Base-by-base conservation (phyloP, 2,797 vertebrate genomes). In the Eulemur coronatus region DNA sequence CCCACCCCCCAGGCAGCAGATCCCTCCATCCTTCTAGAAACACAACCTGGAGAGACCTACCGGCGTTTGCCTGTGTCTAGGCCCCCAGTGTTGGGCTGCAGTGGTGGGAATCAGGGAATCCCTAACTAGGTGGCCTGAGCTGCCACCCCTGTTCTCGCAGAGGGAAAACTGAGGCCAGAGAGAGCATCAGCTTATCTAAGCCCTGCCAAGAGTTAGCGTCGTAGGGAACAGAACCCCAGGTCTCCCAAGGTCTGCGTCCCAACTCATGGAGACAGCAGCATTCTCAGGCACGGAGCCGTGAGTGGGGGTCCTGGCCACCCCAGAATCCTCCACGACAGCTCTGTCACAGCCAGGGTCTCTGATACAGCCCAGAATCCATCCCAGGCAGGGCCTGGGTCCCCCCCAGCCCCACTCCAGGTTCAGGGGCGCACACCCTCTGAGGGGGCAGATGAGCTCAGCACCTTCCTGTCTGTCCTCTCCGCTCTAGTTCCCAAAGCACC, bases 1-100 rank as follows among this genome's bases (percentile, higher is more conserved):
- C 24, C 57, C 11, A 26, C 1, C 10, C 57, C 4, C 38, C n/a
- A 84, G 57, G 18, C n/a, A 52, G 28, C 7, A 2, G 5, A 26
- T 61, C 59, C 76, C 55, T 89, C 38, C 24, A 28, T 57, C 30
- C 13, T 88, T 93, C 65, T 35, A 89, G 94, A 92, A 96, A 76
- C 28, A 7, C 38, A 85, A 70, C 8, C 35, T 72, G 14, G 15
- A n/a, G 38, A 69, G 22, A 35, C 24, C 41, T 43, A 33, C 48
- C 17, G 11, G 70, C 4, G 28, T 69, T 50, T 38, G 9, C 86
- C n/a, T 72, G 12, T 15, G 20, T 72, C 43, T 43, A 73, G 11
- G 7, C 38, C 38, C n/a, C 63, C 4, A 0, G 43, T 7, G 46
- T 35, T 33, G 10, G 20, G 24, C 50, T 55, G 15, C 10, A 1